phyloP scores from a whole-genome alignment of 2,113 vertebrate genomes.

The Semicossyphus pulcher region DNA sequence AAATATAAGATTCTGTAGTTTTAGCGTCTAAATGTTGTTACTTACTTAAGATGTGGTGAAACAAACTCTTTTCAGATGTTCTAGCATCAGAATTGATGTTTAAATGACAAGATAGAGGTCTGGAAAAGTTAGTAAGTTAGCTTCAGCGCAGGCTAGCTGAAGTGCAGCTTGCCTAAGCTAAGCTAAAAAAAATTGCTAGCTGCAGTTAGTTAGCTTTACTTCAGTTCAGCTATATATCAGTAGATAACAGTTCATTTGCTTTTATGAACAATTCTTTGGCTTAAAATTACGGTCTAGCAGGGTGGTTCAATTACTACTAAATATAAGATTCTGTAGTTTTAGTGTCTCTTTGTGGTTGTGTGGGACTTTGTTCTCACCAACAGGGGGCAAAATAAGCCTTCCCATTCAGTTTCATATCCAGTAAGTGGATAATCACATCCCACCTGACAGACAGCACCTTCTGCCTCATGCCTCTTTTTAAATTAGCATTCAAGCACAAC shows the following conservation, averaged over 20 bases:
- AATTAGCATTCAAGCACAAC: constrained; percentile 2
- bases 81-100: background rate
- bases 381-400: constrained; percentile 61
- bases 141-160: no score
- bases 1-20: background rate
- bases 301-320: background rate
- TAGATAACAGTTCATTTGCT: no score
- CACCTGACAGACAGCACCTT: background rate
- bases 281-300: no score
- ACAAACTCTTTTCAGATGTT: background rate
- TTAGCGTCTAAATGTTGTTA: background rate
- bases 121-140: background rate
- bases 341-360: background rate
- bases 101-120: background rate
- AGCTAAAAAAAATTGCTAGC: no score
- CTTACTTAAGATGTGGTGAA: no score
- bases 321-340: background rate
- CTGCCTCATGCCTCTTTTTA: background rate
- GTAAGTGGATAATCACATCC: constrained; percentile 2
- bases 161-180: no score
- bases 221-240: background rate
- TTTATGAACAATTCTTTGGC: no score
- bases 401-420: background rate
- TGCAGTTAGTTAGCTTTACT: background rate
- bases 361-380: constrained; percentile 44